Evolutionary conservation across 2,888 invertebrate genomes (phyloP), one percentile per base, ranked within the genome.

Genomic region (Geophilus truncorum): DNA sequence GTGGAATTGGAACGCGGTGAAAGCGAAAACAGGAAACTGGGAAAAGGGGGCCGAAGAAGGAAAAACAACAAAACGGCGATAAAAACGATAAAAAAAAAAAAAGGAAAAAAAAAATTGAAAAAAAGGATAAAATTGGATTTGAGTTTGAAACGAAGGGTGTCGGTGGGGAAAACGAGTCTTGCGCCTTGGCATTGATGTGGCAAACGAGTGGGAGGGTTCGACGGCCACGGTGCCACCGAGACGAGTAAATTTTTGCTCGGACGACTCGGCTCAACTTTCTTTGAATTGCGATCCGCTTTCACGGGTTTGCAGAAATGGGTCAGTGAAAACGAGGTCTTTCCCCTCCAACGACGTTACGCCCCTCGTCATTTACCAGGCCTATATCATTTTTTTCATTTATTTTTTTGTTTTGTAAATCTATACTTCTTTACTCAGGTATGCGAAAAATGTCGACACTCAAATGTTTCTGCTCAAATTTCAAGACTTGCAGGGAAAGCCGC

Each of bases 381-480:
- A 32, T n/a, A 32, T 32, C 7, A 12, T 40, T 40, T 40, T 34
- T 7, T 34, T 34, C 5, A 34, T 34, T 34, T 34, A 34, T 34
- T 34, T 34, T 34, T 40, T 12, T 40, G 9, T 40, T 40, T 40
- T 40, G 2, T 12, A 40, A 12, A 34, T 7, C 9, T 40, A 12
- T 40, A 40, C 15, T 40, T 40, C 5, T n/a, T n/a, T n/a, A n/a
- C n/a, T n/a, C 6, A 40, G 40, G 15, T 94, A 93, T 85, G 86
- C 90, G 77, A 87, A 92, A 84, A 84, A 97, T 86, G 93, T 93
- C 0, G 97, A 97, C 87, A 96, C 95, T 86, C 92, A 90, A 0
- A 89, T 97, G 87, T 90, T 92, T 0, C 94, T 96, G 85, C 86
- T 97, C 21, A 92, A 93, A 82, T 92, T 97, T 84, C 88, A 93